phyloP scores from a whole-genome alignment of 2,113 vertebrate genomes.

The Balaeniceps rex region DNA sequence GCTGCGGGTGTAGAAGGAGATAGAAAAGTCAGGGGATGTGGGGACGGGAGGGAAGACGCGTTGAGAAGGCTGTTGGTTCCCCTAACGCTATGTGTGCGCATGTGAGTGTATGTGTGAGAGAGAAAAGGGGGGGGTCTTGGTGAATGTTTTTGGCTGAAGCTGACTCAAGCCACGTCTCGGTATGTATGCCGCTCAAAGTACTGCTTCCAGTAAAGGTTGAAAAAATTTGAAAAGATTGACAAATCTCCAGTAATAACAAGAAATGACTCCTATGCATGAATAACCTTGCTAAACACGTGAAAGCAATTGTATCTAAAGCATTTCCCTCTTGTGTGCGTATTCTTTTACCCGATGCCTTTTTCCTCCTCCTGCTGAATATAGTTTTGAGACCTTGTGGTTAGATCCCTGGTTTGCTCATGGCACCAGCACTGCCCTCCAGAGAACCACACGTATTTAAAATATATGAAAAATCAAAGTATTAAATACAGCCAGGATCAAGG shows the following conservation, averaged over 20 bases:
- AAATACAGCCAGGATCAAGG: not conserved
- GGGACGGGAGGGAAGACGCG: fast-evolving
- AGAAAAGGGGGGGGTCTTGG: not conserved
- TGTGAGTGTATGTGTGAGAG: fast-evolving
- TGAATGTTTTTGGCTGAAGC: not conserved
- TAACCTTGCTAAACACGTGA: not conserved
- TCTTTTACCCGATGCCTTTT: not conserved
- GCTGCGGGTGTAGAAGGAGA: not conserved
- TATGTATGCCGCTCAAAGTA: not conserved
- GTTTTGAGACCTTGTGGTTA: not conserved
- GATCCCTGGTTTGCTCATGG: not conserved
- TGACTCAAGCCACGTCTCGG: fast-evolving
- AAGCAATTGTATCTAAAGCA: not conserved
- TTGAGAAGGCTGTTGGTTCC: not conserved
- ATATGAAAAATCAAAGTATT: not conserved
- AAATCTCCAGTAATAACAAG: not conserved
- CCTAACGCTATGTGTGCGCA: fast-evolving
- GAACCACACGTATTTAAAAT: not conserved
- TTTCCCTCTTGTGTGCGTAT: not conserved
- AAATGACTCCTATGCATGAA: not conserved
- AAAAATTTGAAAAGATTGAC: not conserved
- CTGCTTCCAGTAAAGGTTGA: not conserved
- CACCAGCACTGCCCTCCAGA: not conserved
- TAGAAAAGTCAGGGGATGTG: not conserved
- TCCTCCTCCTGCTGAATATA: not conserved